Evolutionary conservation across 2,113 vertebrate species (phyloP), one percentile per base, ranked within the genome.

Genomic region (Gopherus flavomarginatus): DNA sequence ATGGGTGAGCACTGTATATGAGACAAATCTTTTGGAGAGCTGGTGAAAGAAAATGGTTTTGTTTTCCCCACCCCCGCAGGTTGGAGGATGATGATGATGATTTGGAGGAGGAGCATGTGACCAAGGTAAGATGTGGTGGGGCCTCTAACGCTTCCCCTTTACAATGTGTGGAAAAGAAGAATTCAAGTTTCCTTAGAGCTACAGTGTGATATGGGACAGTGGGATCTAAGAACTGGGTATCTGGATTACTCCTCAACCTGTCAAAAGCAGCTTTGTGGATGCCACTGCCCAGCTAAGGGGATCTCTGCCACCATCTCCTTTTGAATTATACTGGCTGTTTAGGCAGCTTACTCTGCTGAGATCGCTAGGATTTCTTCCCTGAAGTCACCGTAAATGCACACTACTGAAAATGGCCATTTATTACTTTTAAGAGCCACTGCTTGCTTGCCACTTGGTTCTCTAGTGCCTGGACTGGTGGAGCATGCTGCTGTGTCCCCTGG

Each of bases 61-160:
- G 90, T 94, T 94, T 96, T 83, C 4, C 77, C 26, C 95, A 31
- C 91, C 84, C 83, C 89, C 83, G 24, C 96, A 99, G 99, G 53
- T 78, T 98, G 65, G 98, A 93, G 16, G 96, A 99, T 26, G 98
- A 99, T 0, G 90, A 92, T 75, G 98, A 99, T 21, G 99, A 99
- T 91, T 97, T 99, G 82, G 99, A 99, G 56, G 99, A 99, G 92
- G 99, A 99, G 14, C 99, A 99, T 6, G 98, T 99, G 27, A 99
- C 98, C 21, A 99, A 99, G 99, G 99, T 99, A 69, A 96, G 97
- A 85, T 56, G 62, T 93, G 47, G 80, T 79, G 80, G 83, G 85
- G 38, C 31, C 27, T 57, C 38, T 54, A 56, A 47, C 84, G 38
- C 24, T 21, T 16, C 57, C 12, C 85, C 22, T 11, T 1, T 85